phyloP scores from a whole-genome alignment of 92 coral and sea anemone species.

The Phenganax marumi region DNA sequence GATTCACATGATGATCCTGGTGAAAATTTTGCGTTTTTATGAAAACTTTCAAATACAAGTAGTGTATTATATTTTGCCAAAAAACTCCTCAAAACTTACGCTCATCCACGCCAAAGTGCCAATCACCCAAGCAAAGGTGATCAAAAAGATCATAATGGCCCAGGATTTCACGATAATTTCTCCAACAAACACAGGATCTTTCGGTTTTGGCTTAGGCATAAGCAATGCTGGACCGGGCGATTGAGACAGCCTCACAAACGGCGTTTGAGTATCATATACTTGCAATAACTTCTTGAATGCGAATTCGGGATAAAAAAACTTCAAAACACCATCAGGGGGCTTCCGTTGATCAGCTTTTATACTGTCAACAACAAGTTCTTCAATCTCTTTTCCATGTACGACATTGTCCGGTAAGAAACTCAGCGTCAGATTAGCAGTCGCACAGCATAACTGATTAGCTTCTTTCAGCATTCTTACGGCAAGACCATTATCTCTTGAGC shows the following conservation, averaged over 20 bases:
- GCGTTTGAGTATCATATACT: conserved; percentile 18
- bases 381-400: conserved; percentile 1
- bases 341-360: background rate
- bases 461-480: background rate
- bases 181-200: conserved; percentile 20
- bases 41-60: background rate
- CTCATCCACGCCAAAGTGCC: conserved; percentile 29
- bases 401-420: background rate
- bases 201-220: background rate
- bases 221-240: conserved; percentile 35
- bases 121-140: conserved; percentile 18
- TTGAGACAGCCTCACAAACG: conserved; percentile 13
- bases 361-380: conserved; percentile 5
- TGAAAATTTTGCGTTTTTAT: background rate
- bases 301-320: conserved; percentile 25
- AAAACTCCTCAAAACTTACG: background rate
- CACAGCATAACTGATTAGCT: background rate
- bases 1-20: conserved; percentile 27
- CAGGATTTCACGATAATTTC: conserved; percentile 38
- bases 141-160: conserved; percentile 34
- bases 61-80: background rate
- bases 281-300: conserved; percentile 7
- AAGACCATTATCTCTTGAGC: background rate
- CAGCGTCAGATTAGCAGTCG: background rate
- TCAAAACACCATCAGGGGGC: background rate